These are phyloP conservation scores for Danio choprae DNA, from an alignment of 2,797 vertebrate genomes.

Conservation along the genomic window DNA sequence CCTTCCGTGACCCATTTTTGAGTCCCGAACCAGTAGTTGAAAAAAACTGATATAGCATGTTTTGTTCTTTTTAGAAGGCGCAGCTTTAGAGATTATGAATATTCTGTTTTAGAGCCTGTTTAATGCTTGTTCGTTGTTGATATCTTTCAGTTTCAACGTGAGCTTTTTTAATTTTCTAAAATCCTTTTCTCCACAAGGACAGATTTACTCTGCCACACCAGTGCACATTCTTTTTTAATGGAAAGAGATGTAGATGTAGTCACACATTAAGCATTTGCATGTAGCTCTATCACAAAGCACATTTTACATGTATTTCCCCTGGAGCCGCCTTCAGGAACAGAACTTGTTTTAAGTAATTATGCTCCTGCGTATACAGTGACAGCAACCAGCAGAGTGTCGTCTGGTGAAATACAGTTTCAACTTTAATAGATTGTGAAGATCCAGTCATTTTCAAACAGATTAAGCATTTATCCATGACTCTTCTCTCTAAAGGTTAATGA, in stretches of 20 bases:
- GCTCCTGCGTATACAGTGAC: background rate
- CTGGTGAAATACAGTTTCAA: background rate
- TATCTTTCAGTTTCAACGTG: background rate
- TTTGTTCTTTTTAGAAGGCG: background rate
- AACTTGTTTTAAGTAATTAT: slow-evolving; percentile 29
- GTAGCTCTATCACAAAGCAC: slow-evolving; percentile 7
- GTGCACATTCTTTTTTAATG: background rate
- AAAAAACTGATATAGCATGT: too few species aligned
- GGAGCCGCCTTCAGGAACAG: background rate
- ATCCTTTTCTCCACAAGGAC: background rate
- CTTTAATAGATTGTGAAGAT: slow-evolving; percentile 10
- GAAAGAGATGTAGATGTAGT: background rate
- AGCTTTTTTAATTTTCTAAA: background rate
- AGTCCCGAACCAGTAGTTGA: too few species aligned
- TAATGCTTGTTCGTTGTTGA: background rate
- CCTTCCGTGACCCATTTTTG: too few species aligned
- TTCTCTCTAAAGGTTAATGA: background rate
- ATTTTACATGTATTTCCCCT: slow-evolving; percentile 16
- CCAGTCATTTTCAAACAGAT: background rate
- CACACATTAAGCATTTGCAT: background rate
- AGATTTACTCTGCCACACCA: background rate
- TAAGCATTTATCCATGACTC: background rate
- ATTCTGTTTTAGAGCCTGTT: background rate
- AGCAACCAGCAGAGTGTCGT: slow-evolving; percentile 19
- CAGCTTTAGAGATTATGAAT: background rate